A percentile compares a stretch with the other conserved stretches of the same genome.
Conservation (phyloP, 2,888 invertebrate species). For the Crossocerus cetratus region DNA sequence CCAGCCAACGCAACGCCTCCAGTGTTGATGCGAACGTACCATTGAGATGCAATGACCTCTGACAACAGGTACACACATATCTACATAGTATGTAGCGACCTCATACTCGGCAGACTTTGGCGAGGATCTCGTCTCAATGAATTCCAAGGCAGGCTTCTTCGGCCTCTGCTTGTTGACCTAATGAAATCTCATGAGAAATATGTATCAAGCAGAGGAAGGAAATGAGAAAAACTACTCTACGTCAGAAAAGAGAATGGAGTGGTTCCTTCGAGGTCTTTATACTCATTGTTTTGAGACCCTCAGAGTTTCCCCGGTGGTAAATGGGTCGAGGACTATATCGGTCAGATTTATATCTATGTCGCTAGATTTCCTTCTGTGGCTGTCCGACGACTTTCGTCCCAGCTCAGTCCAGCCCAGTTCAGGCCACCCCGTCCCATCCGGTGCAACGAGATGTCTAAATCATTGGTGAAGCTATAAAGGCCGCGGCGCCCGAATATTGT, state of each 20-base stretch:
- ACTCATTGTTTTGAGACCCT: conserved; percentile 29
- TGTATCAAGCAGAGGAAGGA: no score
- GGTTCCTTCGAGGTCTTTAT: conserved; percentile 9
- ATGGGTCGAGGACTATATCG: conserved; percentile 44
- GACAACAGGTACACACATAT: no score
- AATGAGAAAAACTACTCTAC: no score
- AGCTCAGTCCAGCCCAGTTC: no score
- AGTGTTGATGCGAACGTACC: no score
- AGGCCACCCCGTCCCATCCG: no score
- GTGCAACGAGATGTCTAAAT: conserved; percentile 44
- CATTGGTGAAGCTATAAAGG: conserved; percentile 37
- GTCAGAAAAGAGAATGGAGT: not conserved
- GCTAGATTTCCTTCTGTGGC: conserved; percentile 35
- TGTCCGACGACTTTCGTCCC: conserved; percentile 24
- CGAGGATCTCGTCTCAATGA: no score
- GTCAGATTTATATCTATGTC: conserved; percentile 44
- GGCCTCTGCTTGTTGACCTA: not conserved
- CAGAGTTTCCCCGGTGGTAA: conserved; percentile 31
- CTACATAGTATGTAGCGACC: no score
- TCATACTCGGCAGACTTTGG: not conserved
- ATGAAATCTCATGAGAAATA: no score
- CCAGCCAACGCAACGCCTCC: no score
- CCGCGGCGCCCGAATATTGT: conserved; percentile 32
- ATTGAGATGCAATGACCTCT: no score
- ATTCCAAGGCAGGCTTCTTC: no score